Evolutionary conservation across 1,140 invertebrate genomes (phyloP), one percentile per base, ranked within the genome.

Genomic region (Hetaerina americana): DNA sequence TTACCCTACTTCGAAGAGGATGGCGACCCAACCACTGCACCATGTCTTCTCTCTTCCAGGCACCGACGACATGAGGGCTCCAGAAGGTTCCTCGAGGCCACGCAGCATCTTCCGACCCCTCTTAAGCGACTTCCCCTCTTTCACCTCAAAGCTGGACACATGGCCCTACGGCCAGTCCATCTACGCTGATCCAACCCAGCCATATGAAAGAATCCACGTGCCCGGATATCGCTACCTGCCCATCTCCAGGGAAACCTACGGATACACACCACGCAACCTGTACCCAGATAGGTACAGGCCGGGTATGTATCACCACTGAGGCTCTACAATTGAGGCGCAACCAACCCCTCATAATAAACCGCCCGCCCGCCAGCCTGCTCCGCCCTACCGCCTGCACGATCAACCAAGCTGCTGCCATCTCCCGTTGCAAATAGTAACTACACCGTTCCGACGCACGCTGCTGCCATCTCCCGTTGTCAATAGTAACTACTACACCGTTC

Each of bases 171-270:
- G 83, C 83, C 92, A 92, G 83, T 92, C 91, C 75, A 92, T 93
- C 85, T 93, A 87, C 80, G 92, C 93, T 80, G 90, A 92, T 78
- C 91, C 92, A 73, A 81, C 87, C 72, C 87, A 85, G 77, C 89
- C 91, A 74, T 86, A 86, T 75, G 91, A 93, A 81, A 89, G 92
- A 81, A 92, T 93, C 84, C 86, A 88, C 78, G 87, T 89, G 68
- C 90, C 90, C 78, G 91, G 91, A 80, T 94, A 94, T 87, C 89
- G 91, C 83, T 94, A 94, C 83, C 84, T 92, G 80, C 92, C 92
- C 75, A 88, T 94, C 75, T 91, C 92, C 80, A 88, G 92, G 76
- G 92, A 94, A 78, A 91, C 89, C 78, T 94, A 94, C 82, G 92
- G 92, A 73, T 92, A 92, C 82, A 90, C 91, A 73, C 92, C 92